Evolutionary conservation across 2,888 invertebrate species (phyloP), one percentile per base, ranked within the genome.

Genomic region (Diogma glabrata): DNA sequence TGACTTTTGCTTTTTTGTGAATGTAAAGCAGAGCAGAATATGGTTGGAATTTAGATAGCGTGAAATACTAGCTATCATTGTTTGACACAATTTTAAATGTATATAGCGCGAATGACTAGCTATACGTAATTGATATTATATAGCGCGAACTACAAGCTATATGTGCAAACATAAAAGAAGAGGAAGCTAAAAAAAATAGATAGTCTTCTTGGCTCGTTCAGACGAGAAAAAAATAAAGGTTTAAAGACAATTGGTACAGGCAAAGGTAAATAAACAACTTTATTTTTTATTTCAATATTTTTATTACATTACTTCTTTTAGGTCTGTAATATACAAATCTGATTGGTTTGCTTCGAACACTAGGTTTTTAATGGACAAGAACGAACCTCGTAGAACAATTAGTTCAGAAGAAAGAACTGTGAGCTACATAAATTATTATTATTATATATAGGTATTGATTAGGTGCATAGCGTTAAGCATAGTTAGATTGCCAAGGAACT

Each of bases 241-340:
- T n/a, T n/a, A n/a, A n/a, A n/a, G n/a, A n/a, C n/a, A n/a, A n/a
- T n/a, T n/a, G n/a, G n/a, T n/a, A n/a, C 28, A 28, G 28, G 3
- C 28, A 28, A 28, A n/a, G 28, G 3, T 28, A n/a, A 28, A n/a
- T 28, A 28, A 28, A 28, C 28, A 28, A 28, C 2, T 28, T 28
- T 2, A 28, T 28, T 28, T 28, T 12, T n/a, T 12, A 28, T n/a
- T 28, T 28, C n/a, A 12, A 28, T 12, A 28, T 28, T 2, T 28
- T 12, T 28, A 12, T 28, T 28, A 12, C 2, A 12, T 28, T 2
- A 28, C 2, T n/a, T n/a, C n/a, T 3, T 28, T 2, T 28, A 28
- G 3, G 2, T n/a, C 2, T 2, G 3, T 2, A 2, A 28, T 2
- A 2, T 28, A 2, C 2, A 2, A 2, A 2, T 28, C 28, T n/a